Base-by-base conservation (phyloP, 2,113 vertebrate species). In the Aplodontia rufa region DNA sequence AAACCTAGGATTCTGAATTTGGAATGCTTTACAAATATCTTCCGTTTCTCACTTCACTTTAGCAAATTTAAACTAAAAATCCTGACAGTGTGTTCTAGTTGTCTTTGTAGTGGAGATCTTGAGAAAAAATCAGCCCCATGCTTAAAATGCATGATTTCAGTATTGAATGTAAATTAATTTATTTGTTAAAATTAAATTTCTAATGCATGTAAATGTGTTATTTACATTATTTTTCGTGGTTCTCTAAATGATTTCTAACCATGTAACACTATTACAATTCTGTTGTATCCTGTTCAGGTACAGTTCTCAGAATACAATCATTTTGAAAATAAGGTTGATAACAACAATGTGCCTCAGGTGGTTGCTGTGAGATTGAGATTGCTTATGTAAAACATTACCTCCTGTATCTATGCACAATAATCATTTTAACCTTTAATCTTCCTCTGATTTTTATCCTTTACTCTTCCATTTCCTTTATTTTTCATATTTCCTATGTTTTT, bases 1-100 rank as follows among this genome's bases (percentile, higher is more conserved):
- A 91, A 93, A 74, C 19, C 17, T 60, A 64, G 19, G 10, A 80
- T 92, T 93, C 76, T 76, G 13, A 75, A 95, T 93, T 95, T 84
- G 53, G n/a, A 90, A 64, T 53, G 17, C 26, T 74, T 96, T n/a
- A 83, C 2, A 76, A 19, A n/a, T 66, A 16, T 3, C 42, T 22
- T 83, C 3, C 35, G 20, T 37, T 74, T 96, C 64, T 88, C 17
- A 76, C 12, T 72, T 74, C 40, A 51, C 1, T 42, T 76, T 76
- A 35, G 7, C 12, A 66, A 85, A 28, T 47, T 55, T 37, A 35
- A 92, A 79, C 42, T 71, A 58, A 78, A 69, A 93, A n/a, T 68
- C 10, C 32, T 76, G 8, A 80, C 16, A 20, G 5, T 80, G 32
- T 49, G n/a, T 40, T 92, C 28, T 51, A 83, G 11, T 45, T 93